Base-by-base conservation (phyloP, 2,888 invertebrate genomes). In the Halocaridina rubra region DNA sequence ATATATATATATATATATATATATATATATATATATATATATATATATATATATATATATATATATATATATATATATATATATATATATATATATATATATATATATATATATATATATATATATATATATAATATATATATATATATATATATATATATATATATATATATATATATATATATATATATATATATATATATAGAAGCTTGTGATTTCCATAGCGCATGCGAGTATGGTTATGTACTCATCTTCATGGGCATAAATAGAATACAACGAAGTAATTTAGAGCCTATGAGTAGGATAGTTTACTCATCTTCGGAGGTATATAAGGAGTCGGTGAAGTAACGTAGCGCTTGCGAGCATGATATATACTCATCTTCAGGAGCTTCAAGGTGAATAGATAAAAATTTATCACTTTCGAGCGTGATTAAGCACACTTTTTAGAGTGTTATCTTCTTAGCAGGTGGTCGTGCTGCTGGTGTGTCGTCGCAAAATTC, bases 11-110 rank as follows among this genome's bases (percentile, higher is more conserved):
- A 33, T 33, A 33, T 72, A 22, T 39, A 19, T 72, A 33, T 72
- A 33, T 72, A 32, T 72, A 33, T 72, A 33, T 33, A 33, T 39
- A n/a, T 72, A 33, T 33, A n/a, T 72, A 33, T 72, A 33, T 72
- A n/a, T 72, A n/a, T 72, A 33, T 72, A 33, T 33, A 19, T 72
- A 19, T 72, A n/a, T 72, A 10, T 46, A 32, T 71, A n/a, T 71
- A 5, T 71, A 71, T 30, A 30, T 10, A 32, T 71, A 71, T 32
- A 71, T 71, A 71, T 3, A 32, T 71, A 32, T 71, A 39, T 61
- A 61, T 77, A 77, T 61, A 61, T 61, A 61, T 61, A 77, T 61
- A 46, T 61, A 61, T 32, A 61, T 67, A 76, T 77, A 19, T 67
- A 30, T 77, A 69, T 33, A 27, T 75, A 57, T 61, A 75, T 27